These are phyloP conservation scores for Crotalus horridus DNA, from an alignment of 2,113 vertebrate genomes.

Conservation along the genomic window DNA sequence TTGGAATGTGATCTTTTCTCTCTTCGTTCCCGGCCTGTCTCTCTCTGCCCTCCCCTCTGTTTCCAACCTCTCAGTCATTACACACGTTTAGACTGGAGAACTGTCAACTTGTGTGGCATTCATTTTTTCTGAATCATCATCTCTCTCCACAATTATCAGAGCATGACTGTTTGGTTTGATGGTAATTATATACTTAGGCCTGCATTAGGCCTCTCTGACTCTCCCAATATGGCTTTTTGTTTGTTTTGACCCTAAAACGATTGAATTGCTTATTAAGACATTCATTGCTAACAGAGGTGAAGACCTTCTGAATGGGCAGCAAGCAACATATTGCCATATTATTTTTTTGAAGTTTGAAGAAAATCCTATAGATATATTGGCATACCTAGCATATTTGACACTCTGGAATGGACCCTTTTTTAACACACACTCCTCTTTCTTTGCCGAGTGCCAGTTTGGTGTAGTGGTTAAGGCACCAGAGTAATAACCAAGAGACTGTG, in stretches of 20 bases:
- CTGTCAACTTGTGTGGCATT: conserved; percentile 62
- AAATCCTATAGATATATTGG: neutral
- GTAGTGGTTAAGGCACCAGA: too few species aligned
- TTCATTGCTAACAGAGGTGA: neutral
- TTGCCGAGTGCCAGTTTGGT: too few species aligned
- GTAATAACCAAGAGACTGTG: too few species aligned
- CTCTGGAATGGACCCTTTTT: too few species aligned
- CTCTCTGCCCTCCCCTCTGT: conserved; percentile 22
- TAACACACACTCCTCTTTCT: too few species aligned
- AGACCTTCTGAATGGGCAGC: neutral
- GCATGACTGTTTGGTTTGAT: conserved; percentile 54
- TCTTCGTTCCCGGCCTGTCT: conserved; percentile 9
- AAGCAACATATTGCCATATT: neutral
- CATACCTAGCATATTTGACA: too few species aligned
- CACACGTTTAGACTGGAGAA: conserved; percentile 55
- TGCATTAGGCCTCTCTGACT: conserved; percentile 32
- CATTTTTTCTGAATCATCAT: conserved; percentile 57
- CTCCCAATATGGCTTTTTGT: neutral
- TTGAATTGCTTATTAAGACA: neutral
- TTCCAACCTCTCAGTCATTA: conserved; percentile 59
- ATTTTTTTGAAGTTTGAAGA: neutral
- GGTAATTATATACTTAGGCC: conserved; percentile 49
- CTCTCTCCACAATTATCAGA: conserved; percentile 54
- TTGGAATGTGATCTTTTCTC: conserved; percentile 28
- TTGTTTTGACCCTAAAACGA: neutral